phyloP scores from a whole-genome alignment of 1,140 invertebrate genomes.

The Drosophila eugracilis region DNA sequence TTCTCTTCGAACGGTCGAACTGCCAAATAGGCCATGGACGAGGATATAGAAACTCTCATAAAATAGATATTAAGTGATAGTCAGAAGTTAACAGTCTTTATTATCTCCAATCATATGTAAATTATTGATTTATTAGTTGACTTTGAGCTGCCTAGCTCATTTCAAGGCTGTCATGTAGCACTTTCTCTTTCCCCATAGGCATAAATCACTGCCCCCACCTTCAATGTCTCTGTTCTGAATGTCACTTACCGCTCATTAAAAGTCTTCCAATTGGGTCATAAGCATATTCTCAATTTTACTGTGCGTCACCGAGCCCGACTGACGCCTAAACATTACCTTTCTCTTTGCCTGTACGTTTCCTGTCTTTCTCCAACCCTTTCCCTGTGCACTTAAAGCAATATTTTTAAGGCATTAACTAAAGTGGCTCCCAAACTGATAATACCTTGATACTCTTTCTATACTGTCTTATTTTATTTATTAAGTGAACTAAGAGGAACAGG shows the following conservation, averaged over 20 bases:
- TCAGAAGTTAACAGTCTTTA: too few relatives aligned
- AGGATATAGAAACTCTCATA: too few relatives aligned
- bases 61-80: too few relatives aligned
- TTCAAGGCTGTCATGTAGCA: constrained; percentile 13
- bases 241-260: constrained; percentile 23
- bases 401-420: constrained; percentile 10
- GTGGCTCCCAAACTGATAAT: not conserved
- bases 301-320: constrained; percentile 14
- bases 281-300: constrained; percentile 27
- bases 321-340: constrained; percentile 5
- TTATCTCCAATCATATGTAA: too few relatives aligned
- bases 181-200: not conserved
- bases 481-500: too few relatives aligned
- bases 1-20: not conserved
- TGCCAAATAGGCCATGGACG: too few relatives aligned
- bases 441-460: too few relatives aligned
- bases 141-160: not conserved
- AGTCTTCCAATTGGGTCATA: constrained; percentile 14
- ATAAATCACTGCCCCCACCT: not conserved
- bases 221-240: not conserved
- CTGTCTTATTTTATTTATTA: too few relatives aligned
- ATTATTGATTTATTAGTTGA: too few relatives aligned
- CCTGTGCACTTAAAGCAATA: not conserved
- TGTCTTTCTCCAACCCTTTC: not conserved
- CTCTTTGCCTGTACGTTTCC: not conserved